These are phyloP conservation scores for Petrocephalus zakoni DNA, from an alignment of 2,113 vertebrate species.

Conservation along the genomic window DNA sequence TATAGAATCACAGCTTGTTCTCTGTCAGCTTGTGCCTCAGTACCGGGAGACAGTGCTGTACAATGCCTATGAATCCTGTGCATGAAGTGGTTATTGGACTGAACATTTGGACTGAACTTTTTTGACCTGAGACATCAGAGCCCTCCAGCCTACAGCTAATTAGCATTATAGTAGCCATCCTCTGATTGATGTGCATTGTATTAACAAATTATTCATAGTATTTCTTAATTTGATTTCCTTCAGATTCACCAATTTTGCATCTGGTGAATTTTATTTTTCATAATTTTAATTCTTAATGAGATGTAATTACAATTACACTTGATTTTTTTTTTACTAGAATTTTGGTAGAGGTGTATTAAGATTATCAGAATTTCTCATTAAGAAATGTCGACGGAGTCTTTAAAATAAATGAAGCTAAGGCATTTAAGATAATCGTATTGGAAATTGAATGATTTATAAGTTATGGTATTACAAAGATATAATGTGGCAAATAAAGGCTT, in stretches of 20 bases:
- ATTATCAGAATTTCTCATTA: not conserved
- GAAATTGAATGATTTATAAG: not conserved
- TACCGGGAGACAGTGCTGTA: not conserved
- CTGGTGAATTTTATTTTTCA: not conserved
- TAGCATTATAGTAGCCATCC: not conserved
- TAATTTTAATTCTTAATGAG: not conserved
- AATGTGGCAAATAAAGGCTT: not conserved
- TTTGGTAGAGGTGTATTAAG: not conserved
- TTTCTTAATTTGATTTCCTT: not conserved
- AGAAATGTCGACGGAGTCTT: not conserved
- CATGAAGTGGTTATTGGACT: not conserved
- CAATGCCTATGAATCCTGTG: not conserved
- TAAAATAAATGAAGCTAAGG: not conserved
- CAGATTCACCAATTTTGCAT: not conserved
- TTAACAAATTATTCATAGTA: not conserved
- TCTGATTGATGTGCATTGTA: not conserved
- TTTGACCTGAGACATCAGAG: not conserved
- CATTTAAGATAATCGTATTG: not conserved
- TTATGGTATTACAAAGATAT: not conserved
- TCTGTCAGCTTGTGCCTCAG: conserved; percentile 19
- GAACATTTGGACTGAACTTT: not conserved
- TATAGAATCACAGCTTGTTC: not conserved
- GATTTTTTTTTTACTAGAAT: not conserved
- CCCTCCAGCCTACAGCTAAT: not conserved
- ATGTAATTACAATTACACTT: not conserved